Evolutionary conservation across 2,888 invertebrate species (phyloP), one percentile per base, ranked within the genome.

Genomic region (Drosophila fungiperda): DNA sequence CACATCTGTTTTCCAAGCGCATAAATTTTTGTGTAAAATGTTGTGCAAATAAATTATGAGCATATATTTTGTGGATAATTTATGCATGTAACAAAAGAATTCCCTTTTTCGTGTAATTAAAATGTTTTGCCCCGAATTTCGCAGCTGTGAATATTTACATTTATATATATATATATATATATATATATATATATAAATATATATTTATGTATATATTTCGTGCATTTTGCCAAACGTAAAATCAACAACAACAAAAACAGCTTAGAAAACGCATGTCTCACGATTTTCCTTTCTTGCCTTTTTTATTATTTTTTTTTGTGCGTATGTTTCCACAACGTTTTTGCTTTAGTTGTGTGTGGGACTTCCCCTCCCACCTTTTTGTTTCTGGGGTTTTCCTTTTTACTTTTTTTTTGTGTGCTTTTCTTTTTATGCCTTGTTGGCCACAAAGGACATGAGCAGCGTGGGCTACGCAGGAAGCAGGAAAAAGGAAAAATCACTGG

Each of bases 401-500:
- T 29, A 1, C 1, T 15, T 15, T 15, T 20, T 23, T 15, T 45
- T 7, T 20, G 29, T 42, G 20, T 17, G 42, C 63, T 73, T 82
- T 76, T 61, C 73, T 45, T 53, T 71, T 62, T 69, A 68, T 62
- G 67, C 71, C 55, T 71, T 66, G 72, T 54, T 38, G 61, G 68
- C 57, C 48, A 57, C 67, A 74, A 77, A 77, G 62, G 60, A 77
- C 52, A 70, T 61, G 45, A 52, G 55, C 59, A 63, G 55, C 55
- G 59, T 48, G 63, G 59, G 67, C 75, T 75, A 67, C 72, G 73
- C 76, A 71, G 79, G 76, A 71, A 80, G 74, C 82, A 73, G 73
- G 75, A 73, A 78, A 79, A 76, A 88, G 89, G 87, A 87, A 89
- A 87, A 87, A 90, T 87, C 90, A 87, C 87, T 77, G 90, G 85